Evolutionary conservation across 2,113 vertebrate species (phyloP), one percentile per base, ranked within the genome.

Genomic region (Cichladusa arquata): DNA sequence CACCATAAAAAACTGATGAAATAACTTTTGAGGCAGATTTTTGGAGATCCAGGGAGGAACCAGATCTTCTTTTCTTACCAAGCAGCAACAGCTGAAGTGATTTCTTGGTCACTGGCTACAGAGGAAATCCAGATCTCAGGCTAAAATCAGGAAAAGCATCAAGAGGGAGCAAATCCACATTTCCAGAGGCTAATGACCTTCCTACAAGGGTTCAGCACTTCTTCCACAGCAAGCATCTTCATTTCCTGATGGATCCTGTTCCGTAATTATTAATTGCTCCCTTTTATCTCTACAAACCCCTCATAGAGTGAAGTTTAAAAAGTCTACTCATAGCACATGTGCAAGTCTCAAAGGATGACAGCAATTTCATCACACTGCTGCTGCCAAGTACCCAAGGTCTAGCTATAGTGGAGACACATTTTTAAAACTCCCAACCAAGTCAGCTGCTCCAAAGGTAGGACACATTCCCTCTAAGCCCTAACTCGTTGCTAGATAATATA

Each of bases 381-480:
- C 77, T 50, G 51, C 24, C 54, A 96, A 83, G 79, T 66, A 81
- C 40, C 51, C 69, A 67, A 70, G 44, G 45, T 83, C 82, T 81
- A 90, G 69, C 71, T 74, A 42, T 81, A 86, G 77, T 72, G 64
- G 80, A 89, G 65, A 81, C 70, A 77, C 45, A 53, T 56, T 91
- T 90, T 94, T 70, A 80, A 84, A 93, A 86, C 36, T 74, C 76
- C 47, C 62, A 88, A 48, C 51, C 54, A 58, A 93, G 57, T 73
- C 95, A 73, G 84, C 90, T 94, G 91, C 81, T 97, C 88, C 82
- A 92, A 96, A 96, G 84, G 71, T 72, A 83, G 90, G 64, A 86
- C 65, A 81, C 51, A 62, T 94, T 97, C 95, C n/a, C 83, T 97
- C 71, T 71, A 74, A 47, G 54, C 56, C 65, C 79, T 44, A 82